Evolutionary conservation across 1,140 invertebrate genomes (phyloP), one percentile per base, ranked within the genome.

Genomic region (Neodiprion pinetum): DNA sequence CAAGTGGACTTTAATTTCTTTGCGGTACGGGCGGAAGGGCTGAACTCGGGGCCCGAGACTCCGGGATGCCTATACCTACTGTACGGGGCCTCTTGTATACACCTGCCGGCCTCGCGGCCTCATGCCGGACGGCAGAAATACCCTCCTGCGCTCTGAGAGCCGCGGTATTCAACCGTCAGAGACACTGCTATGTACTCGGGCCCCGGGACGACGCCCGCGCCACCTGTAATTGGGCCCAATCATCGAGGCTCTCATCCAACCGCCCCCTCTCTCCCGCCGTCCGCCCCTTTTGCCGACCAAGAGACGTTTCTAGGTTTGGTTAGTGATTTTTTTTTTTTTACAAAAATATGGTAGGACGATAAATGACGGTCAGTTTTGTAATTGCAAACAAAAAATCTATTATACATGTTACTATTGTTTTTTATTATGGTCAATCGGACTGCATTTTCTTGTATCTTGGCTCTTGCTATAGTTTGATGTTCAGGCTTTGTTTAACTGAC

Each of bases 151-250:
- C 49, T 17, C 23, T 9, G 21, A 73, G 70, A 73, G 70, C 12
- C 12, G 47, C 40, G 70, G 48, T 49, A 61, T 66, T 49, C 17
- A 70, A 70, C 67, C 73, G 72, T n/a, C 53, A 70, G 72, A 73
- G 72, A 48, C 47, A 69, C 67, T 23, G 68, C 50, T 70, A 73
- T 17, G 17, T 69, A 70, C 74, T 75, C 48, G 21, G 50, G 48
- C 72, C 71, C 66, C 70, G 70, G 21, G 68, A 71, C 71, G 68
- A 48, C 83, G 78, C 86, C 85, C 82, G 81, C 83, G 77, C 83
- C 84, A 83, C 80, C 83, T 86, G 85, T 88, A 87, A 87, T 88
- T 87, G 81, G 83, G 77, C 80, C 80, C 82, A 87, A 87, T 87
- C 85, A 84, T 82, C 78, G 77, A 80, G 81, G 79, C 80, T 84